A percentile compares a stretch with the other conserved stretches of the same genome.
Evolutionary conservation across 2,797 vertebrate genomes (phyloP).

Genomic region (Sebastes taczanowskii): DNA sequence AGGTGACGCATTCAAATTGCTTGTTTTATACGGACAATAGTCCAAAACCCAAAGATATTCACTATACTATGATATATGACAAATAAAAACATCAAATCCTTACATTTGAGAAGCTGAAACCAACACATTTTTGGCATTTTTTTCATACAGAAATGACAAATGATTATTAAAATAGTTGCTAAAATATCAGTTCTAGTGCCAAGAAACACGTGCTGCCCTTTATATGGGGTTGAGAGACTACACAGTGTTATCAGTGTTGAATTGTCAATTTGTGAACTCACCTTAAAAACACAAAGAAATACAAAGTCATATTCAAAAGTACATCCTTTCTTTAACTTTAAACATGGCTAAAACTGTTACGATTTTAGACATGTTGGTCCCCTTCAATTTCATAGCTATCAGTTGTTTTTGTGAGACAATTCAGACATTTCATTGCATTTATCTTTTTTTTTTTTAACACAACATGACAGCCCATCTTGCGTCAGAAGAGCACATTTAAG

Average conservation of each 20-base stretch:
- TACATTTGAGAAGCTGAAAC: background rate
- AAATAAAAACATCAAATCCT: background rate
- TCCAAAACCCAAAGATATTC: background rate
- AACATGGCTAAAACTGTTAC: background rate
- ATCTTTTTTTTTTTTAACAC: background rate
- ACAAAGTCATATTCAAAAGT: background rate
- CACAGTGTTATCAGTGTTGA: background rate
- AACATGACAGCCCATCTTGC: constrained; percentile 24
- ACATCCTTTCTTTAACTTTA: background rate
- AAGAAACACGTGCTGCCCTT: background rate
- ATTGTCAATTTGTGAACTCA: background rate
- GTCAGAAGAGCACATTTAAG: constrained; percentile 59
- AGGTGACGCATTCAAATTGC: background rate
- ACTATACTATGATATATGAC: background rate
- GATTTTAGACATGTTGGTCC: background rate
- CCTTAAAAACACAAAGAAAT: background rate
- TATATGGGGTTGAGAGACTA: background rate
- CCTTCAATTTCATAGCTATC: background rate
- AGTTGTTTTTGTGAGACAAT: constrained; percentile 28
- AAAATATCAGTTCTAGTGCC: background rate
- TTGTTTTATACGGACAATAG: background rate
- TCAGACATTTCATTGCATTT: constrained; percentile 24
- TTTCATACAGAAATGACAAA: background rate
- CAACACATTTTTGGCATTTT: background rate
- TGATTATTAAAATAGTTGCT: background rate